Evolutionary conservation across 1,140 invertebrate genomes (phyloP).

Genomic region (Dinoponera quadriceps): DNA sequence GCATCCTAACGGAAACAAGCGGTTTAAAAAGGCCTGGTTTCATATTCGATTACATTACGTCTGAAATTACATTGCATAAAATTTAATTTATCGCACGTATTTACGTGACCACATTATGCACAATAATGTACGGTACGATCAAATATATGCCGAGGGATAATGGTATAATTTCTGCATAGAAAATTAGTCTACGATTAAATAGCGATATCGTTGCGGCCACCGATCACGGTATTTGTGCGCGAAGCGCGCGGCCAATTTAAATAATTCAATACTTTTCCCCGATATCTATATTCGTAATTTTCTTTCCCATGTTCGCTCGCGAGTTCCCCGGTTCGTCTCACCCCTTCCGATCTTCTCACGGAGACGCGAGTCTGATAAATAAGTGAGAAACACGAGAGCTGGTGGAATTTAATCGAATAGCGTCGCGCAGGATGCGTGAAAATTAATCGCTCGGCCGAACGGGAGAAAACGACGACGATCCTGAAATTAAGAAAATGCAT

Average conservation of each 20-base stretch:
- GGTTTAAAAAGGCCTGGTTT: no score
- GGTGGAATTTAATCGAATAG: conserved; percentile 46
- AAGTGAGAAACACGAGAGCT: conserved; percentile 14
- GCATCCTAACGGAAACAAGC: neutral
- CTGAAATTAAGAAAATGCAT: conserved; percentile 16
- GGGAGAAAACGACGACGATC: conserved; percentile 3
- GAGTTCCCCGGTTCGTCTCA: no score
- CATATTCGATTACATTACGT: conserved; percentile 25
- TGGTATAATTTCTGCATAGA: conserved; percentile 46
- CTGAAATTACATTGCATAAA: conserved; percentile 25
- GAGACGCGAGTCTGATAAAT: conserved; percentile 4
- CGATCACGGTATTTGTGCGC: conserved; percentile 7
- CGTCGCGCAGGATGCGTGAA: conserved; percentile 25
- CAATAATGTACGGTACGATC: neutral
- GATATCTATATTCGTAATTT: neutral
- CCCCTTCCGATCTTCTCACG: no score
- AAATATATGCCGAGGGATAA: conserved; percentile 47
- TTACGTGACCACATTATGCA: conserved; percentile 15
- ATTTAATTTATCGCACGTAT: conserved; percentile 36
- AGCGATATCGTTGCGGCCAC: conserved; percentile 29
- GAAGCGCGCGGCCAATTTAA: neutral
- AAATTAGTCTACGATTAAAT: conserved; percentile 57
- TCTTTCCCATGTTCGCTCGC: conserved; percentile 4
- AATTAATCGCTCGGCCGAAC: conserved; percentile 47
- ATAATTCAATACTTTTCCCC: conserved; percentile 19